A percentile compares a stretch with the other conserved stretches of the same genome.
phyloP scores from a whole-genome alignment of 2,888 invertebrate species.

The Rhimphoctona megacephalus region DNA sequence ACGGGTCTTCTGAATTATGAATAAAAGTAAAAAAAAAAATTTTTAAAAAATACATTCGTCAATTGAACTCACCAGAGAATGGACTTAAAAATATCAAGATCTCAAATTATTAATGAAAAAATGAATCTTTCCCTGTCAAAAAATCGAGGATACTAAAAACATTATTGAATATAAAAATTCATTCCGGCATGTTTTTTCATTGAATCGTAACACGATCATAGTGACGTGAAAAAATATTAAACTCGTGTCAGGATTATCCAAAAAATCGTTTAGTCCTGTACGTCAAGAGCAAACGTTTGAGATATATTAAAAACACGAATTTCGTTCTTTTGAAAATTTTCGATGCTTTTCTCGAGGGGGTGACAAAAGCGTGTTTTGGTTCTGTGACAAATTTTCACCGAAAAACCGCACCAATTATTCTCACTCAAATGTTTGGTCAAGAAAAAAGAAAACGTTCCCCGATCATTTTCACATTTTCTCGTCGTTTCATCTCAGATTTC shows the following conservation, averaged over 20 bases:
- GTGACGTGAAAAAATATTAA: background rate
- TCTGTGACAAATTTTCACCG: conserved; percentile 46
- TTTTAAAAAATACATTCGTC: too few species aligned
- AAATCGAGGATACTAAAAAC: background rate
- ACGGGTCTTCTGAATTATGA: too few species aligned
- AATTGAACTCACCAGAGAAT: background rate
- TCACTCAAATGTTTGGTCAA: conserved; percentile 52
- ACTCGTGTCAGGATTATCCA: background rate
- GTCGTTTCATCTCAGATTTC: conserved; percentile 36
- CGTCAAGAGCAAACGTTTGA: background rate
- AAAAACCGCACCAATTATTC: conserved; percentile 50
- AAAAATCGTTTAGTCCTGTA: conserved; percentile 7
- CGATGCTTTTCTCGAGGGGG: background rate
- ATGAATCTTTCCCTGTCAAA: too few species aligned
- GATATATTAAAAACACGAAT: background rate
- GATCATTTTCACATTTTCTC: conserved; percentile 38
- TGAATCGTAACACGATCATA: conserved; percentile 5
- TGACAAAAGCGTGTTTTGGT: conserved; percentile 47
- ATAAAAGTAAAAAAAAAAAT: too few species aligned
- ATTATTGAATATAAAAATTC: background rate
- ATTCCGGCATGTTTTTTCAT: conserved; percentile 22
- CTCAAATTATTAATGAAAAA: background rate
- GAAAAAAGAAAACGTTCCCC: conserved; percentile 3
- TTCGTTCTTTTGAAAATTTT: conserved; percentile 9
- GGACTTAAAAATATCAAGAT: background rate